Evolutionary conservation across 2,797 vertebrate species (phyloP), one percentile per base, ranked within the genome.

Genomic region (Glyptemys insculpta): DNA sequence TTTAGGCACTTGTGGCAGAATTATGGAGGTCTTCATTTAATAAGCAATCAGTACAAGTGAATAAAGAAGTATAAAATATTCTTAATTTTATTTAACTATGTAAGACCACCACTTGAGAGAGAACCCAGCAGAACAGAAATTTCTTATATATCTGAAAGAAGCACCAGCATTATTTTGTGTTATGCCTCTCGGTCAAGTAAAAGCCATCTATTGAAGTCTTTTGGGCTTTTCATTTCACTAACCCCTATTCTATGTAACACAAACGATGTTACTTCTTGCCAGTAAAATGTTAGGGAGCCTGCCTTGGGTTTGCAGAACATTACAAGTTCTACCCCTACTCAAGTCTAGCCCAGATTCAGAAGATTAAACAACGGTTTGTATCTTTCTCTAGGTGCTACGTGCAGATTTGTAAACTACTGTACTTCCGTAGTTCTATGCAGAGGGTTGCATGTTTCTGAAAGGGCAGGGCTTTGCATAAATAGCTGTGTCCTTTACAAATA

Each of bases 341-440:
- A 78, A 49, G 27, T 27, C 12, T 8, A 49, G 74, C 47, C 14
- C 14, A 29, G 44, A 10, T 49, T 47, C 12, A 29, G 44, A 18
- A 49, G 37, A 41, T 72, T 72, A 72, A 72, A 72, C 68, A 72
- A 72, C 5, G 16, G 59, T 34, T 62, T 72, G 12, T 44, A 15
- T 14, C 1, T 79, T 34, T 31, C 10, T 6, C 37, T 41, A 41
- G 37, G 19, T 41, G 5, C 21, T 1, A 19, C 25, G 27, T 65
- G 37, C 50, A 83, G 52, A 47, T 52, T 0, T 0, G 2, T 80
- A 41, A 2, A 52, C 2, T 90, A 3, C 5, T 23, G 37, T 23
- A 72, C 4, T 14, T 52, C 27, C 10, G 0, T 18, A 79, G 12
- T 31, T 0, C 0, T 41, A 1, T 29, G 47, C 9, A 25, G 81